Base-by-base conservation (phyloP, 2,797 vertebrate species). In the Bovichtus variegatus region DNA sequence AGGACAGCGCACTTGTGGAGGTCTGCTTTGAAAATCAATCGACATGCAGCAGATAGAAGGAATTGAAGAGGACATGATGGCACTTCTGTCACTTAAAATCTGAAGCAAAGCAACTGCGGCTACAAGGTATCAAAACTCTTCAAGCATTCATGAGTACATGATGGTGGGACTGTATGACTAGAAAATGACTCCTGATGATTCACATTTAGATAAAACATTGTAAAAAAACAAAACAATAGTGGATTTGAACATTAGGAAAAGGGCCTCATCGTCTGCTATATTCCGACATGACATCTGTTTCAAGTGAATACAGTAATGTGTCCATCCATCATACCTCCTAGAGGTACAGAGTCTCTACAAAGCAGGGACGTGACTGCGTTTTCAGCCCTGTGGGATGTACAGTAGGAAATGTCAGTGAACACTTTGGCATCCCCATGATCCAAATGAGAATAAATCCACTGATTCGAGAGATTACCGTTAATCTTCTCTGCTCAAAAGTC, bases 381-480 rank as follows among this genome's bases (percentile, higher is more conserved):
- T 68, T 71, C 81, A 84, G 76, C 59, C 13, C 49, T 6, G 66
- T 77, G 57, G 86, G 86, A 85, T 79, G 66, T 72, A 74, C 82
- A 77, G 76, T 78, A 83, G 82, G 74, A 84, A 86, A 88, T 50
- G 80, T 86, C 82, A 46, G 74, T 58, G 65, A 40, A 62, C 80
- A 71, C 72, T 83, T 79, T 76, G 79, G 80, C 74, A 50, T 41
- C 55, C 77, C 27, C 71, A 58, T 74, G 59, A 71, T 80, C 86
- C 78, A 84, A 83, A 91, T 74, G 63, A 89, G 84, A 74, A 80
- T 72, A 88, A 89, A 90, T 86, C 89, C 88, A 82, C 83, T 77
- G 72, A 84, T 84, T 88, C 38, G 1, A 63, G 79, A 80, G 87
- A 91, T 92, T 91, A 90, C 38, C 5, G 31, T 74, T 87, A 84